These are phyloP conservation scores for Drosophila guanche DNA, from an alignment of 1,140 invertebrate genomes.

Conservation along the genomic window DNA sequence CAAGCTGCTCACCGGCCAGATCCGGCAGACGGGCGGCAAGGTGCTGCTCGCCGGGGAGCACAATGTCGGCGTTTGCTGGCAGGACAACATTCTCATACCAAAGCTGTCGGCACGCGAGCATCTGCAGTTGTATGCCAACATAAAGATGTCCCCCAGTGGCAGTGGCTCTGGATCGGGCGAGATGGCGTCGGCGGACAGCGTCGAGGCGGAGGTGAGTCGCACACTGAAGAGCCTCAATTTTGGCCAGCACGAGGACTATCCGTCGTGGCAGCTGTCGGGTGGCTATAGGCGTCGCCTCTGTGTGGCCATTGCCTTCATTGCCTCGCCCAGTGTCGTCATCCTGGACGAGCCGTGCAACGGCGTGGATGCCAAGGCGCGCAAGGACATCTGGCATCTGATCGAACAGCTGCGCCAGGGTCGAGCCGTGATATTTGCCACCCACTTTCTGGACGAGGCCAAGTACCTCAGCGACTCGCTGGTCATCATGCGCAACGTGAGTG, in stretches of 20 bases:
- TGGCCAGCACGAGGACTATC: conserved; percentile 85
- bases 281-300: conserved; percentile 87
- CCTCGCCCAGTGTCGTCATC: conserved; percentile 88
- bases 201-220: conserved; percentile 74
- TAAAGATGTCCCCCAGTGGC: conserved; percentile 52
- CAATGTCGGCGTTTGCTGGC: conserved; percentile 91
- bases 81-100: conserved; percentile 92
- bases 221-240: conserved; percentile 86
- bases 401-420: conserved; percentile 87
- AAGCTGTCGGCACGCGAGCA: conserved; percentile 92
- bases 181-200: conserved; percentile 6
- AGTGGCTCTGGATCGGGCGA: conserved; percentile 7
- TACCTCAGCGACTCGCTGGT: conserved; percentile 87
- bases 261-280: conserved; percentile 86
- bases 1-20: conserved; percentile 88
- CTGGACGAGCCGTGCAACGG: conserved; percentile 93
- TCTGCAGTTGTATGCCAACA: conserved; percentile 89
- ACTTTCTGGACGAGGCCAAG: conserved; percentile 88
- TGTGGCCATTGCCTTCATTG: conserved; percentile 89
- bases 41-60: conserved; percentile 83
- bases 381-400: conserved; percentile 91
- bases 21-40: conserved; percentile 85
- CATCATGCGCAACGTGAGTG: conserved; percentile 86
- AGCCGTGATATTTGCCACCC: conserved; percentile 89
- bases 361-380: conserved; percentile 90